A percentile compares a stretch with the other conserved stretches of the same genome.
Evolutionary conservation across 2,888 invertebrate species (phyloP).

Genomic region (Cepaea hortensis): DNA sequence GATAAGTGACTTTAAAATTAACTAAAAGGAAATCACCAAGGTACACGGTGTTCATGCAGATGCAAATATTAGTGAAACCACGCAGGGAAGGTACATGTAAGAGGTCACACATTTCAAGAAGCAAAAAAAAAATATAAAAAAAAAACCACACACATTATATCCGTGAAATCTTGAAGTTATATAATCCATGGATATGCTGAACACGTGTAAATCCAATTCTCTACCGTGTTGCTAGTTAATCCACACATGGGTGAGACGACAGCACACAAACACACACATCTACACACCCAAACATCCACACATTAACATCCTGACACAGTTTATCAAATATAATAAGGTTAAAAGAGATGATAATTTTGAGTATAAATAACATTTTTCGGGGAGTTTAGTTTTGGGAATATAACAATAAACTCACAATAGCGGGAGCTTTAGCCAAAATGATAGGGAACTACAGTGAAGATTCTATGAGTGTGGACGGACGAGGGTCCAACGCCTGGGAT

Average conservation of each 20-base stretch:
- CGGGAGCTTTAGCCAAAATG: too few relatives aligned
- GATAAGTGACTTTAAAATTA: not conserved
- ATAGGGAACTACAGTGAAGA: too few relatives aligned
- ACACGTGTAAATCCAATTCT: constrained; percentile 18
- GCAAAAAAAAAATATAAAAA: not conserved
- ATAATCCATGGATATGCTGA: constrained; percentile 14
- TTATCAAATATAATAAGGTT: not conserved
- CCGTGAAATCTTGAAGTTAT: constrained; percentile 2
- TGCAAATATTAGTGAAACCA: constrained; percentile 5
- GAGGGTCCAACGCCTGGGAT: too few relatives aligned
- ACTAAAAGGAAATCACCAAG: not conserved
- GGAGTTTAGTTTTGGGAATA: too few relatives aligned
- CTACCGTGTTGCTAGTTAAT: constrained; percentile 6
- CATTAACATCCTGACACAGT: not conserved
- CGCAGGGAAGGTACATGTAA: not conserved
- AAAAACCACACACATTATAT: not conserved
- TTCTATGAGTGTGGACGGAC: too few relatives aligned
- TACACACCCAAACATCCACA: constrained; percentile 8
- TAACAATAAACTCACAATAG: too few relatives aligned
- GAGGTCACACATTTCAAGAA: constrained; percentile 33
- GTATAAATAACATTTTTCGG: too few relatives aligned
- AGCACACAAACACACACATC: not conserved
- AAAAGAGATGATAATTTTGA: too few relatives aligned
- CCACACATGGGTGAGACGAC: constrained; percentile 9
- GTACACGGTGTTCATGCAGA: not conserved